These are phyloP conservation scores for Spongilla lacustris DNA, from an alignment of 37 sponge, comb jelly and placozoan genomes.

Conservation along the genomic window DNA sequence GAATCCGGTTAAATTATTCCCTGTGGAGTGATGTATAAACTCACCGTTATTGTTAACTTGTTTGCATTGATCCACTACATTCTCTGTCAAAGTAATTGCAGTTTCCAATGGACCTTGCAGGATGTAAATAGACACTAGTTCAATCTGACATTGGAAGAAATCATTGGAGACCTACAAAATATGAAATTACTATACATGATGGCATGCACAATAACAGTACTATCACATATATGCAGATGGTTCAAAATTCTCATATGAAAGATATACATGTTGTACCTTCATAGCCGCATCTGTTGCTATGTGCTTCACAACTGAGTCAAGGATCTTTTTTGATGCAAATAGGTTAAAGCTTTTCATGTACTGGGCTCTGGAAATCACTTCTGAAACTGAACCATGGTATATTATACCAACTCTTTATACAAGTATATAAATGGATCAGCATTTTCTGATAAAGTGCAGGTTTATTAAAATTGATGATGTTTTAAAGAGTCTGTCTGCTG, in stretches of 20 bases:
- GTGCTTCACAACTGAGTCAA: not conserved
- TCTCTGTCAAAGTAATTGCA: not conserved
- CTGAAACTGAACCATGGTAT: not conserved
- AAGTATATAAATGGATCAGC: no score
- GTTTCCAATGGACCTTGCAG: not conserved
- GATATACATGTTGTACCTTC: not conserved
- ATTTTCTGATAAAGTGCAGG: no score
- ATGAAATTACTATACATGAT: not conserved
- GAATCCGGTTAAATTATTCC: no score
- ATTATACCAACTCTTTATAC: no score
- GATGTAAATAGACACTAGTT: not conserved
- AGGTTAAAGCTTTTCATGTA: not conserved
- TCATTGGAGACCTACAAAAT: not conserved
- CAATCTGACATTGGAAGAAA: not conserved
- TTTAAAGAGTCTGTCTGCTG: no score
- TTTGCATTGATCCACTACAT: not conserved
- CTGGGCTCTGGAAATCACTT: not conserved
- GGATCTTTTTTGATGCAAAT: not conserved
- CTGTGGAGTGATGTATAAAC: not conserved
- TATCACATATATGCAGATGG: no score
- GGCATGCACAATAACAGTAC: no score
- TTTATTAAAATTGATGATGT: no score
- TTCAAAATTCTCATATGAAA: no score
- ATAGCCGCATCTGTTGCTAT: not conserved
- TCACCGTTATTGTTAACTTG: not conserved